These are phyloP conservation scores for Dinoponera quadriceps DNA, from an alignment of 1,140 invertebrate genomes.

Conservation along the genomic window DNA sequence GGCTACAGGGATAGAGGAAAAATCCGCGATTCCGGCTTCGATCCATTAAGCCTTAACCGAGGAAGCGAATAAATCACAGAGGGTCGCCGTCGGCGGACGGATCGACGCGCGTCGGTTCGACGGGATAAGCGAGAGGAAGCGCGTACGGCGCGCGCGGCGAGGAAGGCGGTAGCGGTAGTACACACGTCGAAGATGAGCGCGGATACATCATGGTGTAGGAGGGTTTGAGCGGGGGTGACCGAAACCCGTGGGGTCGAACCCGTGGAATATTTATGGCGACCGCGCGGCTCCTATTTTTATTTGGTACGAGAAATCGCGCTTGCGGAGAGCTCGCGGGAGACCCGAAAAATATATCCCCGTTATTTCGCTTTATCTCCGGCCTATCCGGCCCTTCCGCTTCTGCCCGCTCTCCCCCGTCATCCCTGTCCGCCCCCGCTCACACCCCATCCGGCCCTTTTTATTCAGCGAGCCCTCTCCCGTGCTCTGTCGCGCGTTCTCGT, in stretches of 20 bases:
- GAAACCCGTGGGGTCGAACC: constrained; percentile 59
- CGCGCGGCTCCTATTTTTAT: constrained; percentile 71
- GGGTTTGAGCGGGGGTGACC: constrained; percentile 48
- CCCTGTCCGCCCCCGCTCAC: neutral
- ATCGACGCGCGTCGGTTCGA: constrained; percentile 48
- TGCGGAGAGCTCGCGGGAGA: constrained; percentile 54
- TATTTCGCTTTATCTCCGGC: constrained; percentile 55
- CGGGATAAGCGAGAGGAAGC: constrained; percentile 26
- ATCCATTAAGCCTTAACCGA: constrained; percentile 55
- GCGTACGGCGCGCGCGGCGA: neutral
- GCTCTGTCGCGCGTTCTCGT: constrained; percentile 7
- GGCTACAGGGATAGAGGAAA: constrained; percentile 12
- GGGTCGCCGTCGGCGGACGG: constrained; percentile 36
- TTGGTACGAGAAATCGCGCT: constrained; percentile 67
- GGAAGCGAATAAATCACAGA: constrained; percentile 54
- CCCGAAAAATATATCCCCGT: constrained; percentile 56
- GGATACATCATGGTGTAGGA: constrained; percentile 58
- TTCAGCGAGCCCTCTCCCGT: constrained; percentile 26
- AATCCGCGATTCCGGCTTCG: constrained; percentile 52
- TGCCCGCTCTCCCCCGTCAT: neutral
- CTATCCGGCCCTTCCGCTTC: constrained; percentile 7
- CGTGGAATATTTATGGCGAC: constrained; percentile 72
- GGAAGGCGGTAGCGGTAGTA: constrained; percentile 33
- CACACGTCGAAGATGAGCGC: constrained; percentile 58
- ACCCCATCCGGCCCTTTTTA: constrained; percentile 29